phyloP scores from a whole-genome alignment of 2,888 invertebrate genomes.

The Mantis religiosa region DNA sequence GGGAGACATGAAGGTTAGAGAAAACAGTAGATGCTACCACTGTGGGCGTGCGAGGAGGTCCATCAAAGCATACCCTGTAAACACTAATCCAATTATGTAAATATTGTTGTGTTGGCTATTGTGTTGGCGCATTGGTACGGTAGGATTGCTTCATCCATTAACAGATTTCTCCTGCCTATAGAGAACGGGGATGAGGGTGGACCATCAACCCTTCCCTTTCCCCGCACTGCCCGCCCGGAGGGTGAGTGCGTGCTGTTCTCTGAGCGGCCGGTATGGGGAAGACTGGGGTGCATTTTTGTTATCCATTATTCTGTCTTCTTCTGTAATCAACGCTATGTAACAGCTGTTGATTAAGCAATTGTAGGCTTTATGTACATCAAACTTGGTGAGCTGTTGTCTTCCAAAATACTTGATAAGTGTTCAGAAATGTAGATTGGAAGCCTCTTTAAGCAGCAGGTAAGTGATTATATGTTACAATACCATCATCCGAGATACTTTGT shows the following conservation, averaged over 20 bases:
- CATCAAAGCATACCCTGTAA: constrained; percentile 17
- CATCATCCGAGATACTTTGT: too few relatives aligned
- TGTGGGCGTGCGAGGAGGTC: constrained; percentile 6
- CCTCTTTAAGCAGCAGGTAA: too few relatives aligned
- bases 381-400: neutral
- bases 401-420: neutral
- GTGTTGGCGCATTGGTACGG: constrained; percentile 6
- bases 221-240: neutral
- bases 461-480: too few relatives aligned
- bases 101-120: constrained; percentile 11
- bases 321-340: constrained; percentile 13
- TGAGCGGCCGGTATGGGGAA: neutral
- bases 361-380: neutral
- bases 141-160: constrained; percentile 16
- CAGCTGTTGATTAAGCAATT: neutral
- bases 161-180: constrained; percentile 15
- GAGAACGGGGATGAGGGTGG: neutral
- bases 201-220: neutral
- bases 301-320: constrained; percentile 1
- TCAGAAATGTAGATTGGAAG: too few relatives aligned
- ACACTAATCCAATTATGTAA: constrained; percentile 18
- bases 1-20: constrained; percentile 1
- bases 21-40: constrained; percentile 5
- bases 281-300: neutral
- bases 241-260: neutral